Evolutionary conservation across 2,888 invertebrate species (phyloP).

Genomic region (Villa cingulata): DNA sequence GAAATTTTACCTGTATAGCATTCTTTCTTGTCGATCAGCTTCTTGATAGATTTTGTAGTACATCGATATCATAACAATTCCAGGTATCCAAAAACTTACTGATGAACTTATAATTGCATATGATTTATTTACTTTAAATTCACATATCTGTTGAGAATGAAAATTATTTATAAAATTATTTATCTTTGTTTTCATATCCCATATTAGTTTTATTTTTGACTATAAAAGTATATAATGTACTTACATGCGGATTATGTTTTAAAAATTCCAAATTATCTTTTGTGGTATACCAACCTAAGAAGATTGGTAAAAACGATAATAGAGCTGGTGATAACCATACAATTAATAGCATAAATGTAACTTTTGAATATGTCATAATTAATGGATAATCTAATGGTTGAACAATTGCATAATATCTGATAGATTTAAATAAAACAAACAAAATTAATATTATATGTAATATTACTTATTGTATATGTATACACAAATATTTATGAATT

Average conservation of each 20-base stretch:
- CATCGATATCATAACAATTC: conserved; percentile 85
- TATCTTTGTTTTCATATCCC: too few species aligned
- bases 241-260: conserved; percentile 50
- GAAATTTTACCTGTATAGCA: conserved; percentile 61
- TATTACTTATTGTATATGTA: background rate
- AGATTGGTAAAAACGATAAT: conserved; percentile 87
- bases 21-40: conserved; percentile 70
- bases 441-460: too few species aligned
- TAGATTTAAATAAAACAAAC: background rate
- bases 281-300: conserved; percentile 91
- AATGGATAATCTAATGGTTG: conserved; percentile 83
- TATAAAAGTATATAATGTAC: conserved; percentile 25
- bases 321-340: conserved; percentile 88
- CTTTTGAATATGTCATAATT: conserved; percentile 73
- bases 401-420: conserved; percentile 77
- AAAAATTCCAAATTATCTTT: conserved; percentile 58
- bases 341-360: conserved; percentile 66
- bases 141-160: conserved; percentile 42
- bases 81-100: conserved; percentile 88
- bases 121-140: conserved; percentile 71
- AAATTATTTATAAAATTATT: too few species aligned
- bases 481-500: background rate
- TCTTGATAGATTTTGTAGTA: conserved; percentile 80
- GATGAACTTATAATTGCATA: conserved; percentile 81
- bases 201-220: too few species aligned